Base-by-base conservation (phyloP, 2,113 vertebrate genomes). In the Andinoacara biseriatus region DNA sequence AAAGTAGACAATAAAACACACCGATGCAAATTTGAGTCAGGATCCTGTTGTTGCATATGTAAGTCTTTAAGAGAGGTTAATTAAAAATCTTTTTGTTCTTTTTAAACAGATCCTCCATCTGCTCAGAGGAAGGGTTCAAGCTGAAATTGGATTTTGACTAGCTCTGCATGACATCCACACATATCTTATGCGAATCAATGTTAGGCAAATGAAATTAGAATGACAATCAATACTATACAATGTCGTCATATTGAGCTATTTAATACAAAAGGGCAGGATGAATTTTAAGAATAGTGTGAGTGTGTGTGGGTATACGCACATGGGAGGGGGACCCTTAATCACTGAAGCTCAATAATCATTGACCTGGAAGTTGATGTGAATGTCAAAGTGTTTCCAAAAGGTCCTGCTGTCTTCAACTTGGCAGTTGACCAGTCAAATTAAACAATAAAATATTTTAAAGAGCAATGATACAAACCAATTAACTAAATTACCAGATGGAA, bases 331-430 rank as follows among this genome's bases (percentile, higher is more conserved):
- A 86, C 87, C 93, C 91, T 93, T 93, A 94, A 94, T 95, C 91
- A 94, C 81, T 76, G 75, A 56, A 82, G 89, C 94, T 94, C 83
- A 91, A 92, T 94, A 92, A 89, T 92, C 87, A 77, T 92, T 95
- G 94, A 95, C 95, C 95, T 94, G 93, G 93, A 95, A 95, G 92
- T 89, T 93, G 92, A 94, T 84, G 85, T 83, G 89, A 91, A 94
- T 92, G 90, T 94, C 92, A 91, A 90, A 94, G 90, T 91, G 90
- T 84, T 74, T 89, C 89, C 78, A 81, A 92, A 92, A 90, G 88
- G 82, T 89, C 90, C 90, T 88, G 90, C 89, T 94, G 90, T 91
- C 85, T 91, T 83, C 85, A 91, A 89, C 80, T 89, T 90, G 85
- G 78, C 61, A 80, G 87, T 85, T 84, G 38, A 75, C 67, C 60